These are phyloP conservation scores for Lepidocolaptes lacrymiger DNA, from an alignment of 2,797 vertebrate genomes.

Conservation along the genomic window DNA sequence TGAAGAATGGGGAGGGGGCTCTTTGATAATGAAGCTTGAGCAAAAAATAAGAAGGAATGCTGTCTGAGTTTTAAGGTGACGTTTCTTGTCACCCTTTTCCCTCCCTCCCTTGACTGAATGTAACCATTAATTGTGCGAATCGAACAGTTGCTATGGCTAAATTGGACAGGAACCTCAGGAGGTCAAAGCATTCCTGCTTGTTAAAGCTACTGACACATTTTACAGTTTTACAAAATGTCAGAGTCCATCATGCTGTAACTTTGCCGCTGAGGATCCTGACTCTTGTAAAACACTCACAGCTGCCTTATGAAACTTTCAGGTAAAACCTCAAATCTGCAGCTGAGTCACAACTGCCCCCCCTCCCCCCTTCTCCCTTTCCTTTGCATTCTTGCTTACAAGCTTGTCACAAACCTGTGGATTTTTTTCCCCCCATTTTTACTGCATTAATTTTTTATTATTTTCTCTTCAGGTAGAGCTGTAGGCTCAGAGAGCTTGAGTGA, in stretches of 20 bases:
- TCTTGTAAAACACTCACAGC: constrained; percentile 56
- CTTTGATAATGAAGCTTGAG: neutral
- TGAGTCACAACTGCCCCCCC: neutral
- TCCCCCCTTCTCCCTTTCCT: neutral
- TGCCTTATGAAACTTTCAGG: constrained; percentile 55
- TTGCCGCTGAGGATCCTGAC: constrained; percentile 51
- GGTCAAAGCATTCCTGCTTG: constrained; percentile 66
- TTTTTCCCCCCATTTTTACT: neutral
- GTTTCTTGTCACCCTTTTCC: neutral
- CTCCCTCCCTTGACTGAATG: neutral
- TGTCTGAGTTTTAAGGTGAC: neutral
- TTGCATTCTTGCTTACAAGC: neutral
- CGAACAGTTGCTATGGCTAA: constrained; percentile 24
- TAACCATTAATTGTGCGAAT: constrained; percentile 41
- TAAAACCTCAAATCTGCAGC: constrained; percentile 5
- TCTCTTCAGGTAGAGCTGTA: neutral
- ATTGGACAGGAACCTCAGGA: constrained; percentile 61
- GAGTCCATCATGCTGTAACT: constrained; percentile 53
- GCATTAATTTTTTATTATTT: neutral
- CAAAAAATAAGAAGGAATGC: neutral
- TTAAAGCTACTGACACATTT: constrained; percentile 71
- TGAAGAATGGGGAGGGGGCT: neutral
- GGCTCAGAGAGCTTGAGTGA: neutral
- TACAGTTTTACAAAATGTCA: constrained; percentile 75
- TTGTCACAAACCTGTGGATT: neutral